Evolutionary conservation across 1,140 invertebrate species (phyloP), one percentile per base, ranked within the genome.

Genomic region (Oscheius sp.): DNA sequence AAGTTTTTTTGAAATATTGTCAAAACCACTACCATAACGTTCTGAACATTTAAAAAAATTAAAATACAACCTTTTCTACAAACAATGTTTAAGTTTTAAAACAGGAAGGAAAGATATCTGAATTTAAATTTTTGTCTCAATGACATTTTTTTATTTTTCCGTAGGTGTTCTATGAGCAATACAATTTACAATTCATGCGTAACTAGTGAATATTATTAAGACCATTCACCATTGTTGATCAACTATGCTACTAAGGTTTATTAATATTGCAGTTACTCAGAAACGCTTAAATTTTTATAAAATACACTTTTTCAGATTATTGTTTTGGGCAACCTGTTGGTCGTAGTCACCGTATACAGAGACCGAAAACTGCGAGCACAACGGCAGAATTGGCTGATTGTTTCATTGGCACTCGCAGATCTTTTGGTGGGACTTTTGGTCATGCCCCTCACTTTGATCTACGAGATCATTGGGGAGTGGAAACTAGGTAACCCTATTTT

Each of bases 341-440:
- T 83, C 2, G 81, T 83, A 23, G 58, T 84, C 35, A 84, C 82
- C 13, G 82, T 83, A 1, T 68, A 83, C 68, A 77, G 80, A 38
- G 82, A 83, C 66, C 64, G 77, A 29, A 84, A 84, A 71, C 61
- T 83, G 28, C 59, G 82, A 52, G 68, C 68, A 63, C 82, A 83
- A 55, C 67, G 83, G n/a, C 82, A 83, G 42, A 90, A 90, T 81
- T 88, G 89, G 87, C 89, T 90, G 79, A 89, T 90, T 70, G 88
- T 90, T 79, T 88, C 87, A 72, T 81, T 90, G 71, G 89, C 89
- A 1, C 84, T 89, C n/a, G 89, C 89, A 3, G 89, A 90, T 84
- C 80, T 90, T 7, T 88, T 88, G 23, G 89, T 90, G 3, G 89
- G 89, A 2, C 75, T 89, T 3, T 85, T 89, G 59, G 89, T 90